Percentiles rank a stretch among this genome's conserved stretches.
Conservation (phyloP, 2,888 invertebrate genomes). For the Heliconius aoede region DNA sequence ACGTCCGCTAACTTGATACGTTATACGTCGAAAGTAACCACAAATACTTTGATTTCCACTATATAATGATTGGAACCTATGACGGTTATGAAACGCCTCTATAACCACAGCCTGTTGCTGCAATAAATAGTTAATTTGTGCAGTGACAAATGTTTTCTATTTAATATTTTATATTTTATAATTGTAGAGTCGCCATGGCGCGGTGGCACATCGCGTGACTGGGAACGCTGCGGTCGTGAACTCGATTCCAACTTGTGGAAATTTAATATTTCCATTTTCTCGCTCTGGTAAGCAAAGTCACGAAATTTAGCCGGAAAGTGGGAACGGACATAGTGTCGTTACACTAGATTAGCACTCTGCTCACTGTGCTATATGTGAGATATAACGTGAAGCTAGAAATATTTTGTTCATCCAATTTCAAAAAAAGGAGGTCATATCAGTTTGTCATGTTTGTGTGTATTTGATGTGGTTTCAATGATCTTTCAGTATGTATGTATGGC, state of each 20-base stretch:
- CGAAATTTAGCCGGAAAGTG: neutral
- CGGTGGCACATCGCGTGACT: no score
- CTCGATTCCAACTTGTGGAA: neutral
- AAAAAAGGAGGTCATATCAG: neutral
- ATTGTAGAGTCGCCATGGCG: neutral
- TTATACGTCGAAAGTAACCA: slow-evolving; percentile 33
- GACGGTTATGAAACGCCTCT: slow-evolving; percentile 7
- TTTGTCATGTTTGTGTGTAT: neutral
- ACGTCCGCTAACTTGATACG: slow-evolving; percentile 19
- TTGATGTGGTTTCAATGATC: neutral
- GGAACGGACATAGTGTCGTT: neutral
- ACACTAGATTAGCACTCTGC: neutral
- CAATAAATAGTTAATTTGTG: neutral
- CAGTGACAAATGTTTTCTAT: neutral
- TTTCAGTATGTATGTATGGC: no score
- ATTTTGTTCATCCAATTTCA: no score
- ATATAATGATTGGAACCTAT: neutral
- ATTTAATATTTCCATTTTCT: neutral
- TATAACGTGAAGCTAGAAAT: no score
- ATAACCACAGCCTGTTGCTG: slow-evolving; percentile 4
- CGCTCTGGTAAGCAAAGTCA: neutral
- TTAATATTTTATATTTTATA: neutral
- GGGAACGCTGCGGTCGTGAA: neutral
- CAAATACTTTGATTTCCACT: slow-evolving; percentile 25
- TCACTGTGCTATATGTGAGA: neutral